Conservation (phyloP, 2,797 vertebrate species). For the Premnoplex brunnescens region DNA sequence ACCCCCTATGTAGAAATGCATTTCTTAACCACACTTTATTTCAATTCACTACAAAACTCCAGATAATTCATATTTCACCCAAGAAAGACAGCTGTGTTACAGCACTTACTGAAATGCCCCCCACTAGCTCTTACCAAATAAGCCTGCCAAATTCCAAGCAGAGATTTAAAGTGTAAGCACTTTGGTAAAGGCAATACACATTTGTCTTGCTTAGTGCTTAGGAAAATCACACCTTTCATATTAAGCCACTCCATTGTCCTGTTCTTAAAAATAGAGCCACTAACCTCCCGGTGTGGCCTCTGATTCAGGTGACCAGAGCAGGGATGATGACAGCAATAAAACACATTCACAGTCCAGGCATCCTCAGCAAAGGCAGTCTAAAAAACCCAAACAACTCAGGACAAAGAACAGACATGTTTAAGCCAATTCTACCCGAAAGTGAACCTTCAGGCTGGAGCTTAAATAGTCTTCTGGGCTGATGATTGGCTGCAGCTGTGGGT, state of each 20-base stretch:
- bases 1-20: background rate
- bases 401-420: fast-evolving
- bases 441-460: background rate
- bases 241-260: background rate
- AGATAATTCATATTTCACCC: background rate
- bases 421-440: fast-evolving
- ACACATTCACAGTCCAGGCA: fast-evolving
- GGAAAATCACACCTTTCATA: background rate
- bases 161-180: background rate
- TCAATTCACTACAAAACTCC: background rate
- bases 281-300: background rate
- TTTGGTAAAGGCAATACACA: background rate
- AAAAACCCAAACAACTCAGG: background rate
- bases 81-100: background rate
- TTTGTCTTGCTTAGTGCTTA: background rate
- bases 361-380: background rate
- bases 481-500: background rate
- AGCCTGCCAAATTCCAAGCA: background rate
- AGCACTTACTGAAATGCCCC: background rate
- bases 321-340: background rate
- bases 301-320: background rate
- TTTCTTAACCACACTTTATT: background rate
- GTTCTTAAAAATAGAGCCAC: background rate
- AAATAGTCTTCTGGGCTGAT: background rate
- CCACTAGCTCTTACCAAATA: background rate